Evolutionary conservation across 2,888 invertebrate species (phyloP), one percentile per base, ranked within the genome.

Genomic region (Trissolcus brochymenae): DNA sequence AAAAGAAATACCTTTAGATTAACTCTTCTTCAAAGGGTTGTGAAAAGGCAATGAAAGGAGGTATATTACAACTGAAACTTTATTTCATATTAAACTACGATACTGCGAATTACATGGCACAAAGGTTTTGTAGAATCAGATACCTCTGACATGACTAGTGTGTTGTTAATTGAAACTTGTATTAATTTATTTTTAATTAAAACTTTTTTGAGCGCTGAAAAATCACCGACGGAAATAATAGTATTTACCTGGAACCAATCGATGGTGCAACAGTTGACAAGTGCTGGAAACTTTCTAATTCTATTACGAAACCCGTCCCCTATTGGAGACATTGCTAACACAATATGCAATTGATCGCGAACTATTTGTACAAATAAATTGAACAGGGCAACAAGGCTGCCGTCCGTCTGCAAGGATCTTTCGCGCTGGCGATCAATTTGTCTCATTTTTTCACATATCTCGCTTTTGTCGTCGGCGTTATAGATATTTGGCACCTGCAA

Each of bases 211-310:
- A 35, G 9, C 9, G 11, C 1, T 35, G 2, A 11, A 35, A 35
- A 35, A 11, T 9, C 2, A 9, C 1, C 9, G 35, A 9, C 11
- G 35, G 35, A 35, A 9, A 35, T 35, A 21, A 7, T 9, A 21
- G 17, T 9, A 51, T 16, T 74, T 68, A 74, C 74, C 57, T 96
- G 96, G 88, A 98, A 95, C 98, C 98, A 98, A 88, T 98, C 97
- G 79, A 98, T 97, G 0, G 97, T 98, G 87, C 98, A 98, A 87
- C 97, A 98, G 88, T 97, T 98, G 65, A 98, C 95, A 25, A 98
- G 92, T 0, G 97, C 94, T 0, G 98, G 98, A 87, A 98, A 98
- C 89, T 96, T 97, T 49, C 97, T 91, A 35, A 98, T 93, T 62
- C 96, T 92, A 75, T 93, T 93, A 35, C 96, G 91, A 85, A 98